A percentile compares a stretch with the other conserved stretches of the same genome.
These are phyloP conservation scores for Harmothoe impar DNA, from an alignment of 2,888 invertebrate species.

Conservation along the genomic window DNA sequence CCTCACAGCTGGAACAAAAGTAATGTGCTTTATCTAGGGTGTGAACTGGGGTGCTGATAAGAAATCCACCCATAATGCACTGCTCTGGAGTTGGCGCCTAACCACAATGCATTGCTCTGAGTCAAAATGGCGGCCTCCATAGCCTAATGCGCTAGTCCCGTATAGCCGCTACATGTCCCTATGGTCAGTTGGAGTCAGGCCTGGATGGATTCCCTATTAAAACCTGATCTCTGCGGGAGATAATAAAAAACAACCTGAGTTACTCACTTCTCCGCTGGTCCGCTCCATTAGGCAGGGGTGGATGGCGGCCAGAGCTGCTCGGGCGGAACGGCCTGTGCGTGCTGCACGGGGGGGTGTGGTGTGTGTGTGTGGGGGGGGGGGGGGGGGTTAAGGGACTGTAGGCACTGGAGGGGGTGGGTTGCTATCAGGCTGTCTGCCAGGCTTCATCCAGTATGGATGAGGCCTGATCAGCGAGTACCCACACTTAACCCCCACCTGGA, in stretches of 20 bases:
- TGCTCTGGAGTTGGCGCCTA: no score
- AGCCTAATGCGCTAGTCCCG: no score
- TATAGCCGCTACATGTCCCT: no score
- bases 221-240: not conserved
- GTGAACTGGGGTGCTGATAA: no score
- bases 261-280: not conserved
- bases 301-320: not conserved
- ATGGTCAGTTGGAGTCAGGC: conserved; percentile 10
- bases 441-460: conserved; percentile 2
- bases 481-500: conserved; percentile 7
- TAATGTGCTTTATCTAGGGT: no score
- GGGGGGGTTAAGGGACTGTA: no score
- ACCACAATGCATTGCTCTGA: no score
- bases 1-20: no score
- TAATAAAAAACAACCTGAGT: not conserved
- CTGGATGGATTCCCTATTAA: not conserved
- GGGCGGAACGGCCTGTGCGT: not conserved
- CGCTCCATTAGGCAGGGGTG: conserved; percentile 8
- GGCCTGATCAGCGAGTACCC: not conserved
- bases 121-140: no score
- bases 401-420: not conserved
- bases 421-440: conserved; percentile 8
- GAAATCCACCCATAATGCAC: no score
- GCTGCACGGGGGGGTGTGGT: not conserved
- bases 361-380: not conserved